These are phyloP conservation scores for Molothrus aeneus DNA, from an alignment of 2,797 vertebrate genomes.

Conservation along the genomic window DNA sequence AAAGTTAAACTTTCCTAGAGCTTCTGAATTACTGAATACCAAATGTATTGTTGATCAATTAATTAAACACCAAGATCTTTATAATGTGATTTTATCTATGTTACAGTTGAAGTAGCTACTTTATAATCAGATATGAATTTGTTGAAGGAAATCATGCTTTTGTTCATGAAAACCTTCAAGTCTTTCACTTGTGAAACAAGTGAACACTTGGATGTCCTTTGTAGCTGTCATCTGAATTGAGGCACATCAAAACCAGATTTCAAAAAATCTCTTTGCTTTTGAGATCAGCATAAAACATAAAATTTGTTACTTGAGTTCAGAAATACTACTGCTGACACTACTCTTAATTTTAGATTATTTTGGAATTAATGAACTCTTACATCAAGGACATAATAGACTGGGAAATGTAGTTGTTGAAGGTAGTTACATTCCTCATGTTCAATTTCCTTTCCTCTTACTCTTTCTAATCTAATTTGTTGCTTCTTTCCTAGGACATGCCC, in stretches of 20 bases:
- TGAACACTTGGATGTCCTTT: not conserved
- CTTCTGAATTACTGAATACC: not conserved
- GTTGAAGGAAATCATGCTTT: not conserved
- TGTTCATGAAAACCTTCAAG: not conserved
- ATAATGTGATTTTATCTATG: not conserved
- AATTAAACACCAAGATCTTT: not conserved
- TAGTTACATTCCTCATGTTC: not conserved
- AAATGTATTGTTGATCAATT: not conserved
- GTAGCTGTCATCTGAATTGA: not conserved
- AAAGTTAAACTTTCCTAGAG: not conserved
- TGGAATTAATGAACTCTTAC: not conserved
- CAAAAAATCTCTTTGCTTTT: not conserved
- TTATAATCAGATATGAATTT: not conserved
- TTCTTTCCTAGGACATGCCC: conserved; percentile 89
- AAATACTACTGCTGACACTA: not conserved
- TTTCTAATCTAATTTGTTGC: not conserved
- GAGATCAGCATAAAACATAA: not conserved
- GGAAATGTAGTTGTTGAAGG: not conserved
- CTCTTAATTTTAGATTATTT: not conserved
- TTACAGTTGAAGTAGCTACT: not conserved
- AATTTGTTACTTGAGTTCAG: not conserved
- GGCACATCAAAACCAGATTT: not conserved
- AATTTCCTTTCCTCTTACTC: not conserved
- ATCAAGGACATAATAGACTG: not conserved
- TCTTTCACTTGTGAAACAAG: not conserved